These are phyloP conservation scores for Epizoanthus scotinus DNA, from an alignment of 92 coral and sea anemone species.

Conservation along the genomic window DNA sequence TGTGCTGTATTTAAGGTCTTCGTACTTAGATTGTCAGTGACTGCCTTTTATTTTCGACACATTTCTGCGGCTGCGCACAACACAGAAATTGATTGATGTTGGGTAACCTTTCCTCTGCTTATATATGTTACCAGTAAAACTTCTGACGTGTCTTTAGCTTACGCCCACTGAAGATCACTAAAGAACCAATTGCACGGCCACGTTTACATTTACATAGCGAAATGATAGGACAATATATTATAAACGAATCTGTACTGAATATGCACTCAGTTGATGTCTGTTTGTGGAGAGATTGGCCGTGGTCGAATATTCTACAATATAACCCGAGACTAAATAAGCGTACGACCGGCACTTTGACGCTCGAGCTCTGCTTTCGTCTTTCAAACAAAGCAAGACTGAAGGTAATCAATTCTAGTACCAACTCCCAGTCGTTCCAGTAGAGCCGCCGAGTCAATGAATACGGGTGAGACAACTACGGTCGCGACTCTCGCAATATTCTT, in stretches of 20 bases:
- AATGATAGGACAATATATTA: constrained; percentile 12
- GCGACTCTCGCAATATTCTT: constrained; percentile 69
- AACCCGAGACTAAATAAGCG: not conserved
- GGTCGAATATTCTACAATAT: no score
- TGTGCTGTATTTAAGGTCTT: no score
- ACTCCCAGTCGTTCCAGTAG: not conserved
- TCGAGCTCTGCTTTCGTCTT: not conserved
- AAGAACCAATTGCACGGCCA: constrained; percentile 14
- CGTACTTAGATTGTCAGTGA: no score
- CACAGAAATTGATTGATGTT: no score
- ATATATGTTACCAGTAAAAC: not conserved
- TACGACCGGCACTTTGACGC: not conserved
- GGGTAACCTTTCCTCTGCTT: not conserved
- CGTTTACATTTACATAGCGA: not conserved
- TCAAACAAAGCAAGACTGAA: no score
- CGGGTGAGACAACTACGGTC: constrained; percentile 66
- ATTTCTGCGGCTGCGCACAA: no score
- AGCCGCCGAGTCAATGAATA: constrained; percentile 41
- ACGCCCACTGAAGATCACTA: not conserved
- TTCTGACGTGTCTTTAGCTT: constrained; percentile 4
- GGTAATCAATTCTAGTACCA: not conserved
- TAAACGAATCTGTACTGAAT: not conserved
- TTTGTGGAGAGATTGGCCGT: no score
- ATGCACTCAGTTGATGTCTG: not conserved
- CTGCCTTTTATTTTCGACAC: no score